Base-by-base conservation (phyloP, 2,888 invertebrate species). In the Melanchra persicariae region DNA sequence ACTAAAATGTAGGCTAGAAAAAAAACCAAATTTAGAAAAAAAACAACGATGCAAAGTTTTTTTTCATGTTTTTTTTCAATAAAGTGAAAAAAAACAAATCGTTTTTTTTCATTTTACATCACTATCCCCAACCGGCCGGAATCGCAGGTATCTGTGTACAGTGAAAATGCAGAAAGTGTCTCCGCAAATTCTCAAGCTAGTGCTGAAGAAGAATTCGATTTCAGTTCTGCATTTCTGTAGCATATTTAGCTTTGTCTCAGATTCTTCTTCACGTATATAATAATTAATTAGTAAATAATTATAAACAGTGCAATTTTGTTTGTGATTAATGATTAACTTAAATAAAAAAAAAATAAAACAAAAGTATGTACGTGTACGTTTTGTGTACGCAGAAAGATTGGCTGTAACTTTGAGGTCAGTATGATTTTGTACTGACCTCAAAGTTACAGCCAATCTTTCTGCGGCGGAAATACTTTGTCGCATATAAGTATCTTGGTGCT, bases 371-470 rank as follows among this genome's bases (percentile, higher is more conserved):
- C 37, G 81, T 81, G n/a, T n/a, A n/a, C n/a, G n/a, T n/a, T n/a
- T n/a, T n/a, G n/a, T n/a, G n/a, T n/a, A n/a, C 66, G 79, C 78
- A 77, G 78, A 83, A 78, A 83, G 79, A 81, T 77, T 83, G 75
- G 78, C 76, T 74, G 76, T 81, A 71, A 83, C 81, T 75, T 58
- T 82, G 73, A 80, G 80, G 80, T 80, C 72, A 66, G 74, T 78
- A 78, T 79, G 60, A 76, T 77, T 79, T 79, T 67, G 70, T 79
- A 76, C 79, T 78, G 72, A 80, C 80, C 80, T 80, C 73, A 82
- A 58, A 75, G 81, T 83, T 71, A 81, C 76, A 74, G 76, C 78
- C 75, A 83, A 77, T 81, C 79, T 83, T 78, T 83, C 78, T 77
- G 78, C 79, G 66, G 79, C 73, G 40, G 79, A 71, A 58, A 83